These are phyloP conservation scores for Agelaius tricolor DNA, from an alignment of 2,113 vertebrate genomes.

Conservation along the genomic window DNA sequence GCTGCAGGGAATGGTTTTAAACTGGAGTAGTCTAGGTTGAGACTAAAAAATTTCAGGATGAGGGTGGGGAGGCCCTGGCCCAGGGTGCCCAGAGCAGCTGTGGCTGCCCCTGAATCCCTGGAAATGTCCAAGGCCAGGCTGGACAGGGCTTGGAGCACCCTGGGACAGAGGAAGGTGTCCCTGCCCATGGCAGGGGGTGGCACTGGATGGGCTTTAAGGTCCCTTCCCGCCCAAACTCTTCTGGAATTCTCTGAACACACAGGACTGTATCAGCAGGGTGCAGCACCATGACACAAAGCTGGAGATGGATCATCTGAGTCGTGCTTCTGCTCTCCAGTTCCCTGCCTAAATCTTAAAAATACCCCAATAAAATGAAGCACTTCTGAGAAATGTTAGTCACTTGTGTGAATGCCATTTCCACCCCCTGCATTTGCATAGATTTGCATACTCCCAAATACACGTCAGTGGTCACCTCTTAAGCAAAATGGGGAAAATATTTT, in stretches of 20 bases:
- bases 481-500: background rate
- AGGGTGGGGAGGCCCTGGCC: accelerated
- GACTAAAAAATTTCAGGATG: background rate
- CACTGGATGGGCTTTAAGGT: accelerated
- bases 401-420: background rate
- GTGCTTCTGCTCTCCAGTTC: background rate
- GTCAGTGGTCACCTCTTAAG: background rate
- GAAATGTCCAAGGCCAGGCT: accelerated
- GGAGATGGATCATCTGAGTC: background rate
- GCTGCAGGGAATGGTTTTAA: background rate
- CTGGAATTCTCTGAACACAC: background rate
- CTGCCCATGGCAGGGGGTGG: background rate
- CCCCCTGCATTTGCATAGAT: background rate
- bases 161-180: accelerated
- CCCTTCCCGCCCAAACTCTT: background rate
- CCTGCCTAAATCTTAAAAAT: background rate
- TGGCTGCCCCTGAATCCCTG: background rate
- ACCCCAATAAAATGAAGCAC: background rate
- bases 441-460: background rate
- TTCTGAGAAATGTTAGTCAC: background rate
- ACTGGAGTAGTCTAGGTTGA: background rate
- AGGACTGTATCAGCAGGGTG: background rate
- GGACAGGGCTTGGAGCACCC: accelerated
- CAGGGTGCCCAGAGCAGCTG: background rate
- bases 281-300: background rate